Evolutionary conservation across 2,113 vertebrate species (phyloP).

Genomic region (Oryzias javanicus): DNA sequence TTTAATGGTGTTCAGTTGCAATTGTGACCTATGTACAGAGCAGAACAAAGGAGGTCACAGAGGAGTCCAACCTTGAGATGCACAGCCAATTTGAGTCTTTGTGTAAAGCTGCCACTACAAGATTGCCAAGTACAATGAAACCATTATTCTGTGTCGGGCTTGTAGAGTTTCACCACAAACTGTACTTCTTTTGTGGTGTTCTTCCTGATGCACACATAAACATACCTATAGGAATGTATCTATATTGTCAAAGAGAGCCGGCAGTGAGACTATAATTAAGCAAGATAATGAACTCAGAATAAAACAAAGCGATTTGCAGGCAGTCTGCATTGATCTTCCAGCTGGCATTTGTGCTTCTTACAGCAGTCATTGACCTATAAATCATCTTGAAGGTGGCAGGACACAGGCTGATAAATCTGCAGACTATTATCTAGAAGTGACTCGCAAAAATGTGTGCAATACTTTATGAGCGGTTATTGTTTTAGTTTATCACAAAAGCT

Average conservation of each 20-base stretch:
- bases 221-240: not conserved
- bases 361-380: too few species aligned
- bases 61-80: conserved; percentile 32
- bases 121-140: conserved; percentile 31
- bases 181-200: not conserved
- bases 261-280: not conserved
- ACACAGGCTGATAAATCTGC: too few species aligned
- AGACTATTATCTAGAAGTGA: too few species aligned
- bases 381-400: too few species aligned
- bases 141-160: conserved; percentile 25
- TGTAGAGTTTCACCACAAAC: not conserved
- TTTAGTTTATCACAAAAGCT: too few species aligned
- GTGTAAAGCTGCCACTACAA: conserved; percentile 42
- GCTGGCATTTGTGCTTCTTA: too few species aligned
- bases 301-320: too few species aligned
- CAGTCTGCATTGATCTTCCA: too few species aligned
- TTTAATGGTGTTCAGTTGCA: conserved; percentile 12
- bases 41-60: conserved; percentile 22
- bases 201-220: not conserved
- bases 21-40: conserved; percentile 10
- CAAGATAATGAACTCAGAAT: not conserved
- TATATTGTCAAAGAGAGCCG: not conserved
- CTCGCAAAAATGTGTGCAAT: too few species aligned
- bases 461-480: too few species aligned
- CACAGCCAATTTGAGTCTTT: conserved; percentile 53